Evolutionary conservation across 1,140 invertebrate genomes (phyloP), one percentile per base, ranked within the genome.

Genomic region (Neelides sp.): DNA sequence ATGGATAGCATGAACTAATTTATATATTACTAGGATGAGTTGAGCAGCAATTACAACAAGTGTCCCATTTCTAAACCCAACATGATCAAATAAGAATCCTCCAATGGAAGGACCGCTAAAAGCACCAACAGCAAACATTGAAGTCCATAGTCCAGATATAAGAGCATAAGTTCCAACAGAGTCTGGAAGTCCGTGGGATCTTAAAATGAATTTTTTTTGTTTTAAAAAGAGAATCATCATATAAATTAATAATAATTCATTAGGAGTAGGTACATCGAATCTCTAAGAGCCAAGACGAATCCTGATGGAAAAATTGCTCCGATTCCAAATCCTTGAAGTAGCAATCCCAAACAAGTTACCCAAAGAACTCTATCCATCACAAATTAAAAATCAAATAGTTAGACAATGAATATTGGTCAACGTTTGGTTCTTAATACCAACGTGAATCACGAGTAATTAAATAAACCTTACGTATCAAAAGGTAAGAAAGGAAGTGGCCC

Each of bases 111-210:
- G 83, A 0, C 84, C 84, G 23, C 86, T 78, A 64, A 86, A 87
- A 17, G 83, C 82, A 7, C 85, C 85, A 0, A 88, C 68, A 2
- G 86, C 85, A 62, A 87, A 86, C 0, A 81, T 78, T 10, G 84
- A 85, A 0, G 84, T 85, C 82, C 84, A 88, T 36, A 89, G 69
- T 2, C 83, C 84, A 2, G 84, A 87, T 35, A 89, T 79, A 24
- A 89, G 66, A 0, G 83, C 83, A 55, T 85, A 87, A 0, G 85
- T 90, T 63, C 84, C 79, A 32, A 88, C 69, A 50, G 78, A 82
- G 63, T 88, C 82, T 1, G 82, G 78, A 57, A 86, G 78, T 10
- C 84, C 84, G 52, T 78, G 70, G 0, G 71, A 64, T 59, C 81
- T 83, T 62, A 23, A 69, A 46, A 10, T 35, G 12, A 15, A 17